Conservation (phyloP, 1,140 invertebrate genomes). For the Bombus pascuorum region DNA sequence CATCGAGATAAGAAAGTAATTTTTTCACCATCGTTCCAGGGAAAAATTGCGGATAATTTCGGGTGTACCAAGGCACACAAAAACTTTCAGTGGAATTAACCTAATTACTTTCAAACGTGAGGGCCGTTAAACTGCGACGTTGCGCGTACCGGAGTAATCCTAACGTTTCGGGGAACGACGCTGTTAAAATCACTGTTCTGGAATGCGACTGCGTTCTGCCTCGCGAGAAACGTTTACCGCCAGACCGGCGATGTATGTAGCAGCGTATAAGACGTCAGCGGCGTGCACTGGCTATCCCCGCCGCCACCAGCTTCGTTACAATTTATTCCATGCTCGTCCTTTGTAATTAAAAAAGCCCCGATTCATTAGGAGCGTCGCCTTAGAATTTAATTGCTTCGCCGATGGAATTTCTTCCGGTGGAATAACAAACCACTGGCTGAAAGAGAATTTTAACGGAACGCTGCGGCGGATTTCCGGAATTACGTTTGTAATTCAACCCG, state of each 20-base stretch:
- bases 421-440: conserved; percentile 60
- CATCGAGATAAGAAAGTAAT: conserved; percentile 3
- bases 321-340: conserved; percentile 62
- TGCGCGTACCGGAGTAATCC: conserved; percentile 50
- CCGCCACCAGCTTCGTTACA: conserved; percentile 45
- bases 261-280: conserved; percentile 2
- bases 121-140: conserved; percentile 61
- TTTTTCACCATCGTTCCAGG: conserved; percentile 29
- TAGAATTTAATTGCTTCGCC: conserved; percentile 68
- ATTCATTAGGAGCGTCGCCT: conserved; percentile 64
- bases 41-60: conserved; percentile 59
- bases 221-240: conserved; percentile 41
- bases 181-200: conserved; percentile 68
- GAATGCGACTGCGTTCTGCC: conserved; percentile 61
- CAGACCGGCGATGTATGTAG: conserved; percentile 33
- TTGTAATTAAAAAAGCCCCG: conserved; percentile 65
- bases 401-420: conserved; percentile 60
- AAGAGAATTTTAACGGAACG: conserved; percentile 61
- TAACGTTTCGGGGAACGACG: conserved; percentile 65
- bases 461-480: conserved; percentile 51
- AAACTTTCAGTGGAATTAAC: conserved; percentile 64
- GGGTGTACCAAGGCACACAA: conserved; percentile 46
- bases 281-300: neutral
- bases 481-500: conserved; percentile 48
- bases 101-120: conserved; percentile 68